Evolutionary conservation across 2,888 invertebrate species (phyloP), one percentile per base, ranked within the genome.

Genomic region (Tyria jacobaeae): DNA sequence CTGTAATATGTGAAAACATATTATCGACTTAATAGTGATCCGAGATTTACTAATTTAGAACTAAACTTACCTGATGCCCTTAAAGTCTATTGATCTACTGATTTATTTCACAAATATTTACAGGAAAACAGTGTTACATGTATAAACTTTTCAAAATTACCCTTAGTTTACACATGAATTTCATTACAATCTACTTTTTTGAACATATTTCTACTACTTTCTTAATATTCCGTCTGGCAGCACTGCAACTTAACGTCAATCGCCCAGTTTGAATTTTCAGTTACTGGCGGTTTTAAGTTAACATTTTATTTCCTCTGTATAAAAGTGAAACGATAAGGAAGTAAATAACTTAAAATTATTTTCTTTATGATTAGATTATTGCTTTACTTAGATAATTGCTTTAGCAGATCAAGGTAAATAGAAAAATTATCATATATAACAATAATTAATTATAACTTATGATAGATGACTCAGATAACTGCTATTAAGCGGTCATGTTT

Each of bases 191-290:
- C 3, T 7, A 31, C 7, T 6, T 31, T 31, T 31, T 31, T 4
- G 6, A 31, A 31, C 27, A 31, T 2, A 6, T 4, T 31, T 31
- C 27, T 31, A 7, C 7, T 6, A 31, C 7, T 1, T 31, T 31
- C 27, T 31, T 4, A 31, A 6, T 31, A 31, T 1, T 7, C n/a
- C n/a, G n/a, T 31, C 27, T 31, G n/a, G 27, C 25, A 49, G 27
- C 14, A 49, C 48, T 24, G 7, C 3, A 27, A 49, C 15, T 27
- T 27, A 49, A 49, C 24, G n/a, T 41, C 39, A 41, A 27, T 14
- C 7, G 0, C 3, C 1, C 14, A 51, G 51, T 53, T 53, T 53
- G 44, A 55, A 37, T 55, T 55, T 55, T 55, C 31, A 44, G 31
- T 44, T 55, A n/a, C 2, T 54, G 27, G 10, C 53, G 41, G 54